phyloP scores from a whole-genome alignment of 2,797 vertebrate species.

The Micrastur ruficollis region DNA sequence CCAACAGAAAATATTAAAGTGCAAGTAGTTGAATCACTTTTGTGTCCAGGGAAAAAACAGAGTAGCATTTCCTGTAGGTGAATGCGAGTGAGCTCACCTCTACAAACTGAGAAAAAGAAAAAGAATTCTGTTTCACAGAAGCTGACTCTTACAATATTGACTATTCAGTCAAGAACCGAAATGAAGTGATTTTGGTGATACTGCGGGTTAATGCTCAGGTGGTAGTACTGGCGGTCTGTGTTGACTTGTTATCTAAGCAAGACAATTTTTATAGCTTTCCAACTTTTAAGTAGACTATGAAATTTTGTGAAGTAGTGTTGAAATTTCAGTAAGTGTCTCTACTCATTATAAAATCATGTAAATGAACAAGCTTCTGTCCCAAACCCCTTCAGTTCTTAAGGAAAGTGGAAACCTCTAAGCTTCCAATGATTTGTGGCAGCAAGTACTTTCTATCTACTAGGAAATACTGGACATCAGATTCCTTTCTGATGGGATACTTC shows the following conservation, averaged over 20 bases:
- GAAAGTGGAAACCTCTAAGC: not conserved
- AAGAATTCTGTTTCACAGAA: not conserved
- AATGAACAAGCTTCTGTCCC: not conserved
- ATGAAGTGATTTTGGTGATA: not conserved
- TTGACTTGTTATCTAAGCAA: not conserved
- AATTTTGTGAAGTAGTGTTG: not conserved
- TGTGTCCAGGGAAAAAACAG: not conserved
- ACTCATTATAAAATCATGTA: not conserved
- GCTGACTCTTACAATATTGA: not conserved
- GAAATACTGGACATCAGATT: not conserved
- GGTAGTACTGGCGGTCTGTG: not conserved
- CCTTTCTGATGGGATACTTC: not conserved
- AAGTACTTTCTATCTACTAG: not conserved
- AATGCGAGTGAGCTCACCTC: not conserved
- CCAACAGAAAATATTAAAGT: not conserved
- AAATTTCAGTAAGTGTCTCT: not conserved
- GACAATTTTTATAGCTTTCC: not conserved
- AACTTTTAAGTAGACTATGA: not conserved
- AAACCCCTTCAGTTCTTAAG: not conserved
- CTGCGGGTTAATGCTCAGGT: not conserved
- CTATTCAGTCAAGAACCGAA: not conserved
- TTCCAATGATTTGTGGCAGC: not conserved
- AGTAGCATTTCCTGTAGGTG: not conserved
- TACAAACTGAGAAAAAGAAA: not conserved
- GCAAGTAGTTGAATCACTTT: not conserved